A percentile compares a stretch with the other conserved stretches of the same genome.
Evolutionary conservation across 2,113 vertebrate species (phyloP).

Genomic region (Psittacus erithacus): DNA sequence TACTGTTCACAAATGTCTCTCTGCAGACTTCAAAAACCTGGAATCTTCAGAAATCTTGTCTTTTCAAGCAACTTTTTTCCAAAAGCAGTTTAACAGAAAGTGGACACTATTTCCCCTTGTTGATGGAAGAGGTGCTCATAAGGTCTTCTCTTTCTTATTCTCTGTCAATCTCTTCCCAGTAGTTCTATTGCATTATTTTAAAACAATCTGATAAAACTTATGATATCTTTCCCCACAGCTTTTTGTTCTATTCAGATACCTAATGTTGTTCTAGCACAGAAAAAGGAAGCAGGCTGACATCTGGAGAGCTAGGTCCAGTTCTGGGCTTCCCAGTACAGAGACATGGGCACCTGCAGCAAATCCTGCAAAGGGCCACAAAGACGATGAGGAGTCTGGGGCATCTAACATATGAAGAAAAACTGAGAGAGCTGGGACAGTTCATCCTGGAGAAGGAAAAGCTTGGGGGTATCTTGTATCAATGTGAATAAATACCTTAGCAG

Average conservation of each 20-base stretch:
- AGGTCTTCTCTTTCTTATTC: background rate
- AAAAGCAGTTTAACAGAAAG: background rate
- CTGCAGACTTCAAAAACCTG: background rate
- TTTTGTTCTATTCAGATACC: background rate
- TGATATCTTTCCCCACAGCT: background rate
- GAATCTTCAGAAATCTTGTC: background rate
- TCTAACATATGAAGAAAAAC: background rate
- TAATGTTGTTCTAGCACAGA: background rate
- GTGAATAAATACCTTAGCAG: background rate
- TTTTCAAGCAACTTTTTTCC: background rate
- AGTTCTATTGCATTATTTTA: background rate
- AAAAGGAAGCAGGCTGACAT: background rate
- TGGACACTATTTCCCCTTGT: background rate
- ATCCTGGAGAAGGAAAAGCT: background rate
- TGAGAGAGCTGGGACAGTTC: background rate
- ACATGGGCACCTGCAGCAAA: fast-evolving
- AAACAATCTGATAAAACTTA: background rate
- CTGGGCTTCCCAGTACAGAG: fast-evolving
- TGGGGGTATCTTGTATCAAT: fast-evolving
- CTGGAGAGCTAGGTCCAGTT: background rate
- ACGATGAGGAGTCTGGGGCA: background rate
- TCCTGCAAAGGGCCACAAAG: background rate
- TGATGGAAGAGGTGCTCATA: background rate
- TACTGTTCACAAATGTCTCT: background rate
- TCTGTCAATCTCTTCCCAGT: background rate